Base-by-base conservation (phyloP, 2,888 invertebrate genomes). In the Icerya purchasi region DNA sequence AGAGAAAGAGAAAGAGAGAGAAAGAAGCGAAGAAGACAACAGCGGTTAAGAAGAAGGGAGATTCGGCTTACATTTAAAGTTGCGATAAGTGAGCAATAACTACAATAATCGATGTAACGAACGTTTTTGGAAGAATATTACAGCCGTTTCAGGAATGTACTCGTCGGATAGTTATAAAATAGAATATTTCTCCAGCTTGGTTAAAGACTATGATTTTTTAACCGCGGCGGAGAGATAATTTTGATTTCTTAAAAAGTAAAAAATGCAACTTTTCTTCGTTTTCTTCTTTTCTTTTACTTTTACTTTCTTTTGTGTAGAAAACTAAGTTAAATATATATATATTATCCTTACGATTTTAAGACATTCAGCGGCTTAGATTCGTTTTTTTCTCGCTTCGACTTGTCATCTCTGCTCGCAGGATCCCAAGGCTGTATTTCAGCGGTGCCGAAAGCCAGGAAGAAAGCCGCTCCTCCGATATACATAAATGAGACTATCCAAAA, bases 401-500 rank as follows among this genome's bases (percentile, higher is more conserved):
- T 36, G 36, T 36, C 14, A 14, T 14, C 36, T 8, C 14, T 14
- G 36, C 8, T 5, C 36, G 36, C 5, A 51, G 67, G 69, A 65
- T 76, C 75, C 76, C 77, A 77, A 1, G 67, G 62, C 64, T 76
- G 84, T 24, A 82, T 71, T 53, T 83, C 79, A 0, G 84, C 85
- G 0, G 78, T 77, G 1, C 84, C 84, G 65, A 85, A 77, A 36
- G 75, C 58, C 14, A 79, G 71, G 72, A 80, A 86, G 50, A 76
- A 71, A 0, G 80, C 55, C 0, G 83, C 81, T 0, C 86, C 87
- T 1, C 76, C 68, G 1, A 79, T 71, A 70, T 89, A 89, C 0
- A 83, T 81, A 2, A 72, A 77, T 0, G 83, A 82, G 20, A 89
- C 72, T 56, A 88, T 83, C 78, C 83, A 83, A 72, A 90, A 90